A percentile compares a stretch with the other conserved stretches of the same genome.
Evolutionary conservation across 2,113 vertebrate genomes (phyloP).

Genomic region (Melospiza georgiana): DNA sequence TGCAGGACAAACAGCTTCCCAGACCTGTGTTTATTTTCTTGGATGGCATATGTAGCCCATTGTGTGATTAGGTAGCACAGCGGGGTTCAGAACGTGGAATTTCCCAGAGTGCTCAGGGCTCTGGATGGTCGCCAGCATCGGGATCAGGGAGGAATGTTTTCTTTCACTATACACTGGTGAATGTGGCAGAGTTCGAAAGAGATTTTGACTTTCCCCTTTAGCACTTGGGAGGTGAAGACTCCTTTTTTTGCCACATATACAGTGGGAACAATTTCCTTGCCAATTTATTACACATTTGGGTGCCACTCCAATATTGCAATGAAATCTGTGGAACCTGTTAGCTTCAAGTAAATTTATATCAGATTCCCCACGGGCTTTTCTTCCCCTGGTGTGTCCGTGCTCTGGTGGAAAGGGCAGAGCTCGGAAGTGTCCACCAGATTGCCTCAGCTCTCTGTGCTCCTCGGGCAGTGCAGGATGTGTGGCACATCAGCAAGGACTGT

Average conservation of each 20-base stretch:
- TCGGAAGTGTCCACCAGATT: not conserved
- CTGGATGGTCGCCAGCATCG: slow-evolving; percentile 9
- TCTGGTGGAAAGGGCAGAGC: not conserved
- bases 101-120: slow-evolving; percentile 54
- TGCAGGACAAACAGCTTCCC: slow-evolving; percentile 69
- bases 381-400: not conserved
- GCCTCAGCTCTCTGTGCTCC: not conserved
- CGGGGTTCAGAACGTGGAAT: slow-evolving; percentile 40
- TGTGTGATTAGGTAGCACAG: slow-evolving; percentile 71
- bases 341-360: not conserved
- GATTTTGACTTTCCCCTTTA: slow-evolving; percentile 32
- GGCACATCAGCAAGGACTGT: not conserved
- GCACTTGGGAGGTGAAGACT: not conserved
- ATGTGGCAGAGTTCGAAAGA: slow-evolving; percentile 14
- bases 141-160: slow-evolving; percentile 65
- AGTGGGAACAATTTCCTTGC: not conserved
- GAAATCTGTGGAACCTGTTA: slow-evolving; percentile 3
- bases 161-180: slow-evolving; percentile 34
- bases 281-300: not conserved
- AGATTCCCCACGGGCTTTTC: not conserved
- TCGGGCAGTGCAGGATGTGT: not conserved
- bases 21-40: slow-evolving; percentile 70
- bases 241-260: not conserved
- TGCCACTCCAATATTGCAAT: not conserved
- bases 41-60: slow-evolving; percentile 69